Evolutionary conservation across 2,113 vertebrate genomes (phyloP).

Genomic region (Chaetura pelagica): DNA sequence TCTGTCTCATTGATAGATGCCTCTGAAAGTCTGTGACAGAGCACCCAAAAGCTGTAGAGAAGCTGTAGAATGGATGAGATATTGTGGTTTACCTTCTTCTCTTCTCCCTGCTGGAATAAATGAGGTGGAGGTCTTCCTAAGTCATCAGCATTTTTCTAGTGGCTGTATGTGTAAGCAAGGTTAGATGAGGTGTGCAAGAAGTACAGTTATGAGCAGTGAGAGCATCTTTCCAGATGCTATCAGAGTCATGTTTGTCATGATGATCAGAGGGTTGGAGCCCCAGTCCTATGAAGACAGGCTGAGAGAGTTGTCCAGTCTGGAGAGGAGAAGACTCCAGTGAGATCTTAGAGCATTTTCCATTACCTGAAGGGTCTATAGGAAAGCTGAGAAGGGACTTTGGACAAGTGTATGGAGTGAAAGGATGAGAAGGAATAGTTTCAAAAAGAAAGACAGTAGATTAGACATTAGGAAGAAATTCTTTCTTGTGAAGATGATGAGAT

Average conservation of each 20-base stretch:
- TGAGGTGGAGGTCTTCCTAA: neutral
- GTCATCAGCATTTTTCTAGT: neutral
- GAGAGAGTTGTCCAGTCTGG: too few relatives aligned
- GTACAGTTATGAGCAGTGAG: neutral
- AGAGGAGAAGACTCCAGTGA: too few relatives aligned
- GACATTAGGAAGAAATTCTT: too few relatives aligned
- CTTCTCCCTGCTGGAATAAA: neutral
- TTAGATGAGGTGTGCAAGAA: neutral
- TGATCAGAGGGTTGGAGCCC: neutral
- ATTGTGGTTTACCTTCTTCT: neutral
- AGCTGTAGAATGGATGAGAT: neutral
- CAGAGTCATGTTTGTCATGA: neutral
- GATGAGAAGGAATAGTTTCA: too few relatives aligned
- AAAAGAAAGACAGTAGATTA: too few relatives aligned
- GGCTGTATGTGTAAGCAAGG: neutral
- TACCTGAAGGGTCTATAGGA: too few relatives aligned
- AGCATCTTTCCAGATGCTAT: neutral
- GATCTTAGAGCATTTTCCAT: too few relatives aligned
- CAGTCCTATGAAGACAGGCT: too few relatives aligned
- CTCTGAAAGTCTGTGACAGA: neutral
- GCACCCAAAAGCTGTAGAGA: neutral
- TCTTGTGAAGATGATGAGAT: too few relatives aligned
- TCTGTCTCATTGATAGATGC: neutral
- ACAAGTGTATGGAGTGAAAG: too few relatives aligned
- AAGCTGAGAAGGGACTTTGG: too few relatives aligned